A percentile compares a stretch with the other conserved stretches of the same genome.
phyloP scores from a whole-genome alignment of 2,797 vertebrate species.

The Coluber constrictor region DNA sequence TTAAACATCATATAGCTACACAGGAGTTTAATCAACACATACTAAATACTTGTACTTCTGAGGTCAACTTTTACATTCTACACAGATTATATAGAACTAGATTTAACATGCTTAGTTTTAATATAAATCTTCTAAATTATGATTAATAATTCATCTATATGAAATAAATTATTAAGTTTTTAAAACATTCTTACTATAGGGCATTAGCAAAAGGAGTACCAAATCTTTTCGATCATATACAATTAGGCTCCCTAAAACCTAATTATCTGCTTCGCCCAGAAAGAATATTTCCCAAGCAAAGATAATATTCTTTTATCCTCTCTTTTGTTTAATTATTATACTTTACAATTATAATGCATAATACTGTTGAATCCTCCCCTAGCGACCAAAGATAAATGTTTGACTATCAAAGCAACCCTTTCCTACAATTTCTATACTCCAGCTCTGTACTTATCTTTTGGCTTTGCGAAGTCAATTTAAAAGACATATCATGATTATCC shows the following conservation, averaged over 20 bases:
- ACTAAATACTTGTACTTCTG: neutral
- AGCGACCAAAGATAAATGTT: conserved; percentile 25
- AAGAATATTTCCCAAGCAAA: conserved; percentile 34
- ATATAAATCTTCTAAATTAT: conserved; percentile 28
- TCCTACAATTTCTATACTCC: neutral
- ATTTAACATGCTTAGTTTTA: conserved; percentile 31
- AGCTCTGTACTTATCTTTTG: neutral
- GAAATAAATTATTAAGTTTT: conserved; percentile 52
- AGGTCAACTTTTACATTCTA: neutral
- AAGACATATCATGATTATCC: neutral
- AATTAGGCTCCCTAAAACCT: conserved; percentile 48
- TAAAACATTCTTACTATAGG: conserved; percentile 15
- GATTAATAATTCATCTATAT: conserved; percentile 34
- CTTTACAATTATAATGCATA: conserved; percentile 33
- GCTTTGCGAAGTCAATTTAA: neutral
- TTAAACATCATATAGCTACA: neutral
- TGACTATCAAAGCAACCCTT: neutral
- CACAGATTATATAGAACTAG: conserved; percentile 15
- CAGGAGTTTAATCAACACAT: neutral
- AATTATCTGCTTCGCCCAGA: conserved; percentile 45
- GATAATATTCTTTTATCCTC: conserved; percentile 19
- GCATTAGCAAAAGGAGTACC: conserved; percentile 28
- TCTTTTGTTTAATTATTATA: conserved; percentile 30
- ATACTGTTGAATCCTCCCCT: conserved; percentile 20
- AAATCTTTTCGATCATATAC: conserved; percentile 23